phyloP scores from a whole-genome alignment of 2,797 vertebrate species.

The Nasua narica region DNA sequence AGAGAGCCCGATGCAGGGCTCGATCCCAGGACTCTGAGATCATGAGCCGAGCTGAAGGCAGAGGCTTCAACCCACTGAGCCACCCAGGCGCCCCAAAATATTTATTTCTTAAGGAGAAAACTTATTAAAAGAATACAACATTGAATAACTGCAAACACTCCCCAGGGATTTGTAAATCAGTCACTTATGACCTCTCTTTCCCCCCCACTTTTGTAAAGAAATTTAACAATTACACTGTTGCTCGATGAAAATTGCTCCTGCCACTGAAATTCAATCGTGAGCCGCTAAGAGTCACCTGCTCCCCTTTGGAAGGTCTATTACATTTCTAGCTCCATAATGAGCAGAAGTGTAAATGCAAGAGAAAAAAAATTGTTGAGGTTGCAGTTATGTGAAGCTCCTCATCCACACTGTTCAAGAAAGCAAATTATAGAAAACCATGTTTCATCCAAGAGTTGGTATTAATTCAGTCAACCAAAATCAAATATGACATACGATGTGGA shows the following conservation, averaged over 20 bases:
- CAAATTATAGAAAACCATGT: conserved; percentile 53
- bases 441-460: conserved; percentile 26
- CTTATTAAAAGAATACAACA: neutral
- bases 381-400: neutral
- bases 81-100: neutral
- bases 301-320: neutral
- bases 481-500: neutral
- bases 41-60: no score
- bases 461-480: neutral
- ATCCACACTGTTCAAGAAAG: conserved; percentile 28
- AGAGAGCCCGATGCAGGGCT: no score
- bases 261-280: conserved; percentile 19
- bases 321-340: neutral
- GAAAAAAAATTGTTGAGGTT: neutral
- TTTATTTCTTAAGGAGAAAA: neutral
- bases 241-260: neutral
- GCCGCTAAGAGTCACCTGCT: conserved; percentile 26
- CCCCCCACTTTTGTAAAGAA: neutral
- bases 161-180: neutral
- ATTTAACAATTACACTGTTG: neutral
- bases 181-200: neutral
- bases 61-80: no score
- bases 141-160: neutral
- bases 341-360: neutral
- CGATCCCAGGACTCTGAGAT: no score